Conservation (phyloP, 2,113 vertebrate genomes). For the Eublepharis macularius region DNA sequence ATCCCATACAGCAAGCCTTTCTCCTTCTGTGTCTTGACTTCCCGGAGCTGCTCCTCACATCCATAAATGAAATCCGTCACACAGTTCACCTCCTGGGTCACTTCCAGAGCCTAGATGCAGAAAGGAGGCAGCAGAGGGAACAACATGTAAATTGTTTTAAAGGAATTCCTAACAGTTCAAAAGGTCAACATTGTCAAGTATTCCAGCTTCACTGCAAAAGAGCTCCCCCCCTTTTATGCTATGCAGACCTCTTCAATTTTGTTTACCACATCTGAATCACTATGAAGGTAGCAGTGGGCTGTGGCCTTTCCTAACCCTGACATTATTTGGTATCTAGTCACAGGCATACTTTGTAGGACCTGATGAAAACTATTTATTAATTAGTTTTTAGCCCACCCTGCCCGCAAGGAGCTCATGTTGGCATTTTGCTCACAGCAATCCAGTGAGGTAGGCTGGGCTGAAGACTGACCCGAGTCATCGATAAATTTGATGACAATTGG, state of each 20-base stretch:
- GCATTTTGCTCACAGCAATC: too few species aligned
- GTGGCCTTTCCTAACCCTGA: neutral
- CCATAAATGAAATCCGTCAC: conserved; percentile 78
- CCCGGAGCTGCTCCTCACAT: conserved; percentile 76
- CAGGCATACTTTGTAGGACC: neutral
- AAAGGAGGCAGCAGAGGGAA: neutral
- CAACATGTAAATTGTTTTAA: too few species aligned
- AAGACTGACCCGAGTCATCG: too few species aligned
- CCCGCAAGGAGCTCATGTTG: too few species aligned
- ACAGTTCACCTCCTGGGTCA: conserved; percentile 80
- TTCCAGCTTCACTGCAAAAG: neutral
- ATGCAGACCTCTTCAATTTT: neutral
- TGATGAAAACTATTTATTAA: neutral
- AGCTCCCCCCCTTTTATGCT: neutral
- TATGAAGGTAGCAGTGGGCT: neutral
- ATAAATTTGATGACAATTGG: too few species aligned
- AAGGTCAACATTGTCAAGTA: neutral
- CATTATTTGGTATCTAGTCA: neutral
- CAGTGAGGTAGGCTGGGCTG: too few species aligned
- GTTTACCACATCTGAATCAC: neutral
- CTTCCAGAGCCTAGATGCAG: conserved; percentile 74
- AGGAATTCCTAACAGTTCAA: neutral
- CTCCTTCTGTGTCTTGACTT: conserved; percentile 41
- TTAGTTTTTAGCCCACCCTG: too few species aligned
- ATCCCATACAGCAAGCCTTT: conserved; percentile 79